Evolutionary conservation across 1,140 invertebrate species (phyloP).

Genomic region (Colletes gigas): DNA sequence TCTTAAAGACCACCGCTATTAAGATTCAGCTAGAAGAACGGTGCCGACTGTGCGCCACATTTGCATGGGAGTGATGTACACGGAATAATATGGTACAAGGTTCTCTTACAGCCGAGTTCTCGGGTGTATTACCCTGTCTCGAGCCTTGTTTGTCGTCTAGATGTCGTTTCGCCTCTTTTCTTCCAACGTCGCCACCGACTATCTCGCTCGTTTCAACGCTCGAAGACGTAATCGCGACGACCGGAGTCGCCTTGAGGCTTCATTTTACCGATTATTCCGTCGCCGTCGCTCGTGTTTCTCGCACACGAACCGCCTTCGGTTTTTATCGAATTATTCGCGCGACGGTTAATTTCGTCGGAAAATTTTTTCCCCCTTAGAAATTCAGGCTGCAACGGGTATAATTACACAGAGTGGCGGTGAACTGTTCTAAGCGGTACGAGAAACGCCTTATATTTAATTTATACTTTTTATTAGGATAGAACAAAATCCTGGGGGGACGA

Average conservation of each 20-base stretch:
- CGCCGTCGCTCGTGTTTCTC: background rate
- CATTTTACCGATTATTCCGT: conserved; percentile 44
- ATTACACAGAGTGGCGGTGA: too few relatives aligned
- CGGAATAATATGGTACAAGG: conserved; percentile 60
- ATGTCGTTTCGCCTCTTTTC: conserved; percentile 6
- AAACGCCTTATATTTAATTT: too few relatives aligned
- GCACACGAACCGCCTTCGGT: background rate
- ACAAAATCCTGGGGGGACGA: too few relatives aligned
- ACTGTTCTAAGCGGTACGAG: too few relatives aligned
- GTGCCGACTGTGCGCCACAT: background rate
- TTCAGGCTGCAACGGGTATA: too few relatives aligned
- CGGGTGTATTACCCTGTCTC: conserved; percentile 27
- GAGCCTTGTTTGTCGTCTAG: conserved; percentile 23
- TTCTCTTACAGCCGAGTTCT: conserved; percentile 39
- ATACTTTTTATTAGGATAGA: too few relatives aligned
- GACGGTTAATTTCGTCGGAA: background rate
- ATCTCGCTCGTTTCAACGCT: background rate
- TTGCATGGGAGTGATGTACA: conserved; percentile 57
- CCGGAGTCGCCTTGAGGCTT: conserved; percentile 2
- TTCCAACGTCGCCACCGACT: background rate
- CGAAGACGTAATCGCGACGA: background rate
- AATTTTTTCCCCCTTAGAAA: background rate
- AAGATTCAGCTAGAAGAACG: conserved; percentile 22
- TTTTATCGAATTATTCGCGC: too few relatives aligned
- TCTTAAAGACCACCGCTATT: background rate